Evolutionary conservation across 2,797 vertebrate species (phyloP).

Genomic region (Taeniopygia guttata): DNA sequence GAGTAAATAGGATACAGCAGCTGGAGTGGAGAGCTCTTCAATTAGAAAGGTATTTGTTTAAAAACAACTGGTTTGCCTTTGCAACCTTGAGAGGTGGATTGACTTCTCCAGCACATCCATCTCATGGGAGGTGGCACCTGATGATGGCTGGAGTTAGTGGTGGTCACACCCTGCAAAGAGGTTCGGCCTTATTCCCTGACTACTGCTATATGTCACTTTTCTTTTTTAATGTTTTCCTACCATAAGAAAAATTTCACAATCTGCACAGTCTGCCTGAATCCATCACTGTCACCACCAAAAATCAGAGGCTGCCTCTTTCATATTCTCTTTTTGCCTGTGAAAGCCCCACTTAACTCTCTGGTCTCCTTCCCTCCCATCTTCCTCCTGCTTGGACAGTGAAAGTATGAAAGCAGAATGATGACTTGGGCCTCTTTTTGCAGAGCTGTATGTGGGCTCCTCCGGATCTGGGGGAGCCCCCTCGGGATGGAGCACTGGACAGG

Average conservation of each 20-base stretch:
- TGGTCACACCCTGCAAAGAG: background rate
- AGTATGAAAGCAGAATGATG: background rate
- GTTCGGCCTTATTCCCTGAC: background rate
- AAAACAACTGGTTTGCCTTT: background rate
- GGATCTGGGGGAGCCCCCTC: accelerated
- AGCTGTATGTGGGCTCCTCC: background rate
- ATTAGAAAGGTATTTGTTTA: background rate
- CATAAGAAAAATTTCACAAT: background rate
- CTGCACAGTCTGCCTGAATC: background rate
- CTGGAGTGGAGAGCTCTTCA: background rate
- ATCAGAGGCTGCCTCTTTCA: background rate
- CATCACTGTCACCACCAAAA: accelerated
- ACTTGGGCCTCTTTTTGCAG: accelerated
- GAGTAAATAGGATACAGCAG: background rate
- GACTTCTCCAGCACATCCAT: background rate
- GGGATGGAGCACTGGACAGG: accelerated
- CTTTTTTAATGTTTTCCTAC: no score
- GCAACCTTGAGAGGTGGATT: background rate
- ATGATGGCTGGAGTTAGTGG: background rate
- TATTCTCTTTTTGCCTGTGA: background rate
- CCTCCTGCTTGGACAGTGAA: background rate
- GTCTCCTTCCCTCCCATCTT: background rate
- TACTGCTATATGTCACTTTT: background rate
- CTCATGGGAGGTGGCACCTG: background rate
- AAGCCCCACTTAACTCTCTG: background rate